Conservation (phyloP, 2,888 invertebrate genomes). For the Calliopum simillimum region DNA sequence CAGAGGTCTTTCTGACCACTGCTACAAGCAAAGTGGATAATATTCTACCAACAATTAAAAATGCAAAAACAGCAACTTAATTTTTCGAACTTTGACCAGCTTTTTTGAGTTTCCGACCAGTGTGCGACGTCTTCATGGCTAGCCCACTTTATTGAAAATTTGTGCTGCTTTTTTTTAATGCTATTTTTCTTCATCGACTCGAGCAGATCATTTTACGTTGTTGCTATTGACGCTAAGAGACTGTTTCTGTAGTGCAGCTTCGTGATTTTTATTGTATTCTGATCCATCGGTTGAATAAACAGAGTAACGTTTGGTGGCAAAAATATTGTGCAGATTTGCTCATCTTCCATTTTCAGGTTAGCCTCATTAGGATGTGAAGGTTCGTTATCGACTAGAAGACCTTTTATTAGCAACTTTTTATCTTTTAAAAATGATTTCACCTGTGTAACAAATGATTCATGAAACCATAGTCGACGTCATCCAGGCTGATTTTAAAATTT, state of each 20-base stretch:
- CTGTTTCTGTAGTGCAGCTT: slow-evolving; percentile 25
- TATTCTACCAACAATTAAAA: no score
- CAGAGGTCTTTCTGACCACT: no score
- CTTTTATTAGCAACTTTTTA: slow-evolving; percentile 10
- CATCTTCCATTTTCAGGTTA: slow-evolving; percentile 20
- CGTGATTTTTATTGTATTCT: slow-evolving; percentile 29
- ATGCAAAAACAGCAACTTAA: no score
- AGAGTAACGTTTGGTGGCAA: slow-evolving; percentile 20
- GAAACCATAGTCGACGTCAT: slow-evolving; percentile 30
- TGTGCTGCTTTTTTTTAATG: slow-evolving; percentile 27
- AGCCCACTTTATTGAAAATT: slow-evolving; percentile 13
- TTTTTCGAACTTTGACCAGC: no score
- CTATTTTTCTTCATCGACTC: slow-evolving; percentile 17
- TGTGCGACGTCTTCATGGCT: no score
- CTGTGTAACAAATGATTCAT: slow-evolving; percentile 36
- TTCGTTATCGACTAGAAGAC: slow-evolving; percentile 16
- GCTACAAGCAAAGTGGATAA: no score
- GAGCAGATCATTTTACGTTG: slow-evolving; percentile 21
- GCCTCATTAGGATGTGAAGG: slow-evolving; percentile 22
- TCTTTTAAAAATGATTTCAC: slow-evolving; percentile 13
- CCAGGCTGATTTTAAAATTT: slow-evolving; percentile 19
- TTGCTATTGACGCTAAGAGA: slow-evolving; percentile 22
- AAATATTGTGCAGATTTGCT: slow-evolving; percentile 18
- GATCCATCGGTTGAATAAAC: slow-evolving; percentile 25
- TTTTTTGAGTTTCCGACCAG: no score